These are phyloP conservation scores for Gymnoscopelus braueri DNA, from an alignment of 2,797 vertebrate species.

Conservation along the genomic window DNA sequence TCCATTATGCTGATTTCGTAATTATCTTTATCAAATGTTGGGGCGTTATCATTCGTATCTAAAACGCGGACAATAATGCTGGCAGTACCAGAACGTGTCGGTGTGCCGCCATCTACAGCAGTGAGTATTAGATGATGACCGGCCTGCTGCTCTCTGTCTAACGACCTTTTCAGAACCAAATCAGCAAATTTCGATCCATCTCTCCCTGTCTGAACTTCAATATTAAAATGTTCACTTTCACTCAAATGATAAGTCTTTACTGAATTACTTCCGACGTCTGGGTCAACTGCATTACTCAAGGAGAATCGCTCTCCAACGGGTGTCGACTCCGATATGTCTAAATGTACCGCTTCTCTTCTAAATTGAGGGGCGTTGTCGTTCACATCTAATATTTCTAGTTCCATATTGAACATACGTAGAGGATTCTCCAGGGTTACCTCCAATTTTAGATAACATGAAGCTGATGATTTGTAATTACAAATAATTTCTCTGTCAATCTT, in stretches of 20 bases:
- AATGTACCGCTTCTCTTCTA: conserved; percentile 28
- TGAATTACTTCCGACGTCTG: conserved; percentile 57
- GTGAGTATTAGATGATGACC: conserved; percentile 70
- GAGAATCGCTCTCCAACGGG: conserved; percentile 52
- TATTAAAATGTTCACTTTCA: conserved; percentile 55
- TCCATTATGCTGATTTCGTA: conserved; percentile 67
- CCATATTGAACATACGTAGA: conserved; percentile 57
- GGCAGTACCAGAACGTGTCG: conserved; percentile 62
- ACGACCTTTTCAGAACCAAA: conserved; percentile 58
- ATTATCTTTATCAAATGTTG: conserved; percentile 63
- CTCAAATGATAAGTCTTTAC: conserved; percentile 60
- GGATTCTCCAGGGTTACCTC: conserved; percentile 67
- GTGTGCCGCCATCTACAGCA: conserved; percentile 72
- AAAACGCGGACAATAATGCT: conserved; percentile 66
- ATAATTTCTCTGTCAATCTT: conserved; percentile 68
- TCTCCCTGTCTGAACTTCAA: conserved; percentile 61
- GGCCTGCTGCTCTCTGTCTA: conserved; percentile 69
- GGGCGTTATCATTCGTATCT: conserved; percentile 82
- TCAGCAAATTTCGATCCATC: conserved; percentile 63
- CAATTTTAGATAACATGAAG: conserved; percentile 60
- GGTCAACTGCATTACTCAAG: conserved; percentile 64
- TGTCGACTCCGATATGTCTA: conserved; percentile 41
- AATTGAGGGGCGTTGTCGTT: conserved; percentile 73
- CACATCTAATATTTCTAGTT: conserved; percentile 63
- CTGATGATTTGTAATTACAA: conserved; percentile 26